Evolutionary conservation across 2,113 vertebrate genomes (phyloP).

Genomic region (Myotis davidii): DNA sequence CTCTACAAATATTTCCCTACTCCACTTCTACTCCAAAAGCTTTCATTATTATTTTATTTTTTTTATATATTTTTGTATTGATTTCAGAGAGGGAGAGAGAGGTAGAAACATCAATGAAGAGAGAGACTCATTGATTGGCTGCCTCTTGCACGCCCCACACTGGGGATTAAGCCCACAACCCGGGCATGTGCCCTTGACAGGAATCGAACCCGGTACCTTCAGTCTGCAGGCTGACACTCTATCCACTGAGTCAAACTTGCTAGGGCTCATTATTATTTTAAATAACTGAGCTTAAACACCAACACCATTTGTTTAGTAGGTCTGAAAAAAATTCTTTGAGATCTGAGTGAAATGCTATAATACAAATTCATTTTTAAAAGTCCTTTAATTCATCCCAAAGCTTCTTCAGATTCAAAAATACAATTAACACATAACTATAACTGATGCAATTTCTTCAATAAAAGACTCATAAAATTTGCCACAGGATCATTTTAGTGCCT

Average conservation of each 20-base stretch:
- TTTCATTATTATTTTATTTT: neutral
- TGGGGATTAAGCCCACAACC: too few relatives aligned
- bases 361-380: neutral
- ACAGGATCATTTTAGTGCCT: neutral
- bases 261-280: too few relatives aligned
- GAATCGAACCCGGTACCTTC: too few relatives aligned
- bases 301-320: neutral
- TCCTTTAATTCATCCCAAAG: conserved; percentile 3
- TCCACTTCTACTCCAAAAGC: neutral
- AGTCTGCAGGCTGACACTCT: too few relatives aligned
- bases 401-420: neutral
- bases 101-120: too few relatives aligned
- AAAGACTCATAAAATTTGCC: neutral
- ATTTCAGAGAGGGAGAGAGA: too few relatives aligned
- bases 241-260: neutral
- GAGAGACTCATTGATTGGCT: too few relatives aligned
- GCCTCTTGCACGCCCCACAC: too few relatives aligned
- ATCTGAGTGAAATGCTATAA: neutral
- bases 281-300: neutral
- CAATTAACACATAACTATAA: neutral
- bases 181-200: too few relatives aligned
- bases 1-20: neutral
- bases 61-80: neutral
- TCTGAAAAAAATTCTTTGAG: neutral
- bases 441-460: neutral